Base-by-base conservation (phyloP, 2,113 vertebrate genomes). In the Colossoma macropomum region DNA sequence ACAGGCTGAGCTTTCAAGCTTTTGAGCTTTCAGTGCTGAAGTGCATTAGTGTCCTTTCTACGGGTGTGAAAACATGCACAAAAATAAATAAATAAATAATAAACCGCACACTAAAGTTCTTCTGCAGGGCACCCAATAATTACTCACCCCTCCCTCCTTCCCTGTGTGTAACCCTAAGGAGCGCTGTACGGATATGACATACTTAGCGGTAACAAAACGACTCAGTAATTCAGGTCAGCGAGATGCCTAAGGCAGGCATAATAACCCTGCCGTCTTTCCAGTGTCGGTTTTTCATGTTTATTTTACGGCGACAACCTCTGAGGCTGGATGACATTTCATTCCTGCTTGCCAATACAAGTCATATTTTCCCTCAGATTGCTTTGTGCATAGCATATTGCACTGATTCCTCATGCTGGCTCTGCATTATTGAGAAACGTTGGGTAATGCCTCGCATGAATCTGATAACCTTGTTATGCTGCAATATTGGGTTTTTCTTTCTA, bases 141-240 rank as follows among this genome's bases (percentile, higher is more conserved):
- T 84, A 81, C 74, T 75, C 27, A 21, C 66, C 66, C 28, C 27
- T 25, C 17, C 70, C 50, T 60, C 79, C 15, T 30, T 72, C 54
- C 25, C 21, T 69, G 38, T 48, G 68, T 30, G 85, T 56, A 83
- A 80, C 79, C 86, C 80, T 65, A 75, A 41, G 16, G 56, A 70
- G 41, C 21, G 30, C 66, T 56, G 28, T 32, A 77, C 50, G 52
- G 79, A 75, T 83, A 74, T 82, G 74, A 72, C 81, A 84, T 77
- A 62, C 85, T 82, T 91, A 87, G 86, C 86, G 81, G 87, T 85
- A 83, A 89, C 86, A 87, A 83, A 91, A 85, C 89, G 81, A 91
- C 89, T 92, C 85, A 80, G 88, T 86, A 87, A 93, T 94, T 92
- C 90, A 92, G 93, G 92, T 93, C 92, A 94, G 93, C 91, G 91